A percentile compares a stretch with the other conserved stretches of the same genome.
phyloP scores from a whole-genome alignment of 2,888 invertebrate genomes.

The Cactoblastis cactorum region DNA sequence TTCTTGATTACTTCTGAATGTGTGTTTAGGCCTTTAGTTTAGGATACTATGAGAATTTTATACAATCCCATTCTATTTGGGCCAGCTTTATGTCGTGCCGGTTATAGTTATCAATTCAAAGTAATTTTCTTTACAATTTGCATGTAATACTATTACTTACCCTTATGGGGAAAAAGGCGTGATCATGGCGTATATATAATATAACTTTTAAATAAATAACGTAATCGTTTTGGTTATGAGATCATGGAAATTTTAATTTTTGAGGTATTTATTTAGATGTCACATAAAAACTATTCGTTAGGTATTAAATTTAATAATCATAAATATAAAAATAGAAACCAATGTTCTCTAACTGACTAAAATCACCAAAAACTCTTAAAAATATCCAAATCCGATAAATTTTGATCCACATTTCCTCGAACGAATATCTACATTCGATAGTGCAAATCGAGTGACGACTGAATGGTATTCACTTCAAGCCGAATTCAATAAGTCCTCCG shows the following conservation, averaged over 20 bases:
- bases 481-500: constrained; percentile 3
- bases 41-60: background rate
- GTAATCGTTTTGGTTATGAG: too few relatives aligned
- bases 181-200: too few relatives aligned
- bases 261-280: too few relatives aligned
- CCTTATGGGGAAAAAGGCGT: too few relatives aligned
- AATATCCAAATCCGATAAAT: background rate
- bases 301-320: too few relatives aligned
- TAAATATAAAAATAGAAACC: background rate
- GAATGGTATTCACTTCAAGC: background rate
- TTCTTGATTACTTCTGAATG: background rate
- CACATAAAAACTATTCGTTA: too few relatives aligned
- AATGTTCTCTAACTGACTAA: background rate
- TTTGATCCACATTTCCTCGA: background rate
- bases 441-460: constrained; percentile 1
- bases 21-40: background rate
- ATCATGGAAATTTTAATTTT: too few relatives aligned
- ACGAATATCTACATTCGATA: background rate
- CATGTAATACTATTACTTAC: too few relatives aligned
- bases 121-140: too few relatives aligned
- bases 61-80: background rate
- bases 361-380: background rate
- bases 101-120: too few relatives aligned
- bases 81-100: background rate
- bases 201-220: too few relatives aligned